A percentile compares a stretch with the other conserved stretches of the same genome.
Evolutionary conservation across 1,140 invertebrate species (phyloP).

Genomic region (Drosophila arawakana): DNA sequence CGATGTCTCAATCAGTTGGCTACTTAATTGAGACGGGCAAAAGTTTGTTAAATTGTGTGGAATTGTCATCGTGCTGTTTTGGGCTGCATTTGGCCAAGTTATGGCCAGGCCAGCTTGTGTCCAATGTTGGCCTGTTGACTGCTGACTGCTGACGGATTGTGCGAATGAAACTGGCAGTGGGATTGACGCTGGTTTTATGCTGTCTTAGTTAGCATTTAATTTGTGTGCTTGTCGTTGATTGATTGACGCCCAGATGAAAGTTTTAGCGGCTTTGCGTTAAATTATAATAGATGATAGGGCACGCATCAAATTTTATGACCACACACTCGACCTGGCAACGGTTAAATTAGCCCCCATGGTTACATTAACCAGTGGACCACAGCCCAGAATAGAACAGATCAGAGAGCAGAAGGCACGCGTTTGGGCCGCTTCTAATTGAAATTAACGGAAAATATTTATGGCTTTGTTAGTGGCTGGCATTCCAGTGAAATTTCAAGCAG

Average conservation of each 20-base stretch:
- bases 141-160: conserved; percentile 66
- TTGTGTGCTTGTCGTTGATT: conserved; percentile 79
- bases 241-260: conserved; percentile 77
- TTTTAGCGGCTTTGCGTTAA: conserved; percentile 74
- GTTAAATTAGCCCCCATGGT: not conserved
- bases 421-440: conserved; percentile 63
- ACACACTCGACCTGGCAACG: conserved; percentile 28
- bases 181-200: conserved; percentile 45
- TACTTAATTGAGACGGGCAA: conserved; percentile 58
- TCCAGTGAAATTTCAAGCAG: conserved; percentile 20
- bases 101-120: not conserved
- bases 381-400: not conserved
- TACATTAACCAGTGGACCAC: conserved; percentile 1
- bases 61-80: conserved; percentile 5
- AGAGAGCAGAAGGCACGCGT: conserved; percentile 37
- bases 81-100: not conserved
- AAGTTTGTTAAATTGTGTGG: not conserved
- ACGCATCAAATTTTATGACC: conserved; percentile 78
- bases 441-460: conserved; percentile 80
- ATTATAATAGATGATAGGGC: conserved; percentile 78
- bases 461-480: conserved; percentile 46
- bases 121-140: not conserved
- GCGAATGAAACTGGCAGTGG: conserved; percentile 32
- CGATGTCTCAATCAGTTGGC: conserved; percentile 58
- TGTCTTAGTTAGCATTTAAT: conserved; percentile 71